A percentile compares a stretch with the other conserved stretches of the same genome.
Conservation (phyloP, 2,113 vertebrate species). For the Psettodes erumei region DNA sequence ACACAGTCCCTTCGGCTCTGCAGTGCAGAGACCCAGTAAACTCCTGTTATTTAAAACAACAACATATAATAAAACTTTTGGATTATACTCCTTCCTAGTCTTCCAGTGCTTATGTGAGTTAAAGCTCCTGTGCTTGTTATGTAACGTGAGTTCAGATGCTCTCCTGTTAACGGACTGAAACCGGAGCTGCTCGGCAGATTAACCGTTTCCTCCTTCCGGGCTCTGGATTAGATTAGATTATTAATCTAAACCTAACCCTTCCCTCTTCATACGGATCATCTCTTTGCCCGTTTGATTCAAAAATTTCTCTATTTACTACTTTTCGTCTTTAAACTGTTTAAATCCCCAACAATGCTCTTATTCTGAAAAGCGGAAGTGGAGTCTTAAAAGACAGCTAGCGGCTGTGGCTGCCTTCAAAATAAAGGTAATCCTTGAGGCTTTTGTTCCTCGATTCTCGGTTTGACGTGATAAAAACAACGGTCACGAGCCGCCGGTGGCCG, state of each 20-base stretch:
- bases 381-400: neutral
- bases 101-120: no score
- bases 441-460: conserved; percentile 44
- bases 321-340: neutral
- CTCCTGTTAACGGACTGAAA: neutral
- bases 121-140: no score
- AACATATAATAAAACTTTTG: no score
- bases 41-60: no score
- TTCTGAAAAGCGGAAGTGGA: conserved; percentile 53
- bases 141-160: no score
- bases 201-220: neutral
- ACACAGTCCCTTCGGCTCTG: no score
- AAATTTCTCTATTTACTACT: neutral
- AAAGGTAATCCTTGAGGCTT: conserved; percentile 53
- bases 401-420: conserved; percentile 53
- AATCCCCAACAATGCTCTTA: conserved; percentile 15
- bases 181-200: conserved; percentile 9
- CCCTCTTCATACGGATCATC: neutral
- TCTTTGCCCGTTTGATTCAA: neutral
- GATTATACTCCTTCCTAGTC: no score
- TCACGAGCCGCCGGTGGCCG: neutral
- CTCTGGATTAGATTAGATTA: neutral
- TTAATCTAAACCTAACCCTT: neutral
- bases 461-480: neutral
- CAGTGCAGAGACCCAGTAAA: no score